Conservation (phyloP, 1,140 invertebrate genomes). For the Chlorops oryzae region DNA sequence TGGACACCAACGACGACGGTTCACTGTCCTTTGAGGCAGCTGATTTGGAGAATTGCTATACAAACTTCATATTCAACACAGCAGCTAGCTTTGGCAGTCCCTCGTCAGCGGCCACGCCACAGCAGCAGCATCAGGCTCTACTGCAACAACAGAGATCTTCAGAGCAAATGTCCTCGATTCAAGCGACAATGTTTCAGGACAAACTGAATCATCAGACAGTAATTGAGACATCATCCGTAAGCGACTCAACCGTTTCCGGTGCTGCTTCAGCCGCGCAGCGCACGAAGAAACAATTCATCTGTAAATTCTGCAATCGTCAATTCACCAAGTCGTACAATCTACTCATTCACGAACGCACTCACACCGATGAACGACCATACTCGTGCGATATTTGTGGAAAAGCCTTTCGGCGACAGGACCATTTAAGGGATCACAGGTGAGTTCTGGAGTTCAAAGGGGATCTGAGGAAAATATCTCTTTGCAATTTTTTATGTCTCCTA, state of each 20-base stretch:
- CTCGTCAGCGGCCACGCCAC: too few species aligned
- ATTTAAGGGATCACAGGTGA: conserved; percentile 89
- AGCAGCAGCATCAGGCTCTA: conserved; percentile 9
- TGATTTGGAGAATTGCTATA: conserved; percentile 40
- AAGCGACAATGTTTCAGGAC: conserved; percentile 43
- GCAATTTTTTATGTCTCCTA: neutral
- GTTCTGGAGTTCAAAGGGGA: conserved; percentile 1
- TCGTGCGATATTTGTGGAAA: conserved; percentile 98
- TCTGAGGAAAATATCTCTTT: neutral
- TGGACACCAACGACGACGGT: conserved; percentile 35
- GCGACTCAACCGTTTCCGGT: conserved; percentile 56
- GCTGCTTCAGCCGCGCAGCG: conserved; percentile 41
- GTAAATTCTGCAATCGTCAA: conserved; percentile 93
- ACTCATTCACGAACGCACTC: conserved; percentile 93
- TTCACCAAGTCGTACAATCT: conserved; percentile 99
- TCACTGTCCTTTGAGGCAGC: conserved; percentile 36
- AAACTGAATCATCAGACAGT: conserved; percentile 26
- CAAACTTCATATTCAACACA: conserved; percentile 37
- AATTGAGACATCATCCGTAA: conserved; percentile 54
- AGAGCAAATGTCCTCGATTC: conserved; percentile 23
- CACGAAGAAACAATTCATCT: conserved; percentile 96
- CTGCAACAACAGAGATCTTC: conserved; percentile 11
- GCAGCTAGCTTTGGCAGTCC: conserved; percentile 11
- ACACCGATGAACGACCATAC: conserved; percentile 96
- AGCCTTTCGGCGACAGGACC: conserved; percentile 92